Base-by-base conservation (phyloP, 2,797 vertebrate species). In the Hydrocynus forskahlii region DNA sequence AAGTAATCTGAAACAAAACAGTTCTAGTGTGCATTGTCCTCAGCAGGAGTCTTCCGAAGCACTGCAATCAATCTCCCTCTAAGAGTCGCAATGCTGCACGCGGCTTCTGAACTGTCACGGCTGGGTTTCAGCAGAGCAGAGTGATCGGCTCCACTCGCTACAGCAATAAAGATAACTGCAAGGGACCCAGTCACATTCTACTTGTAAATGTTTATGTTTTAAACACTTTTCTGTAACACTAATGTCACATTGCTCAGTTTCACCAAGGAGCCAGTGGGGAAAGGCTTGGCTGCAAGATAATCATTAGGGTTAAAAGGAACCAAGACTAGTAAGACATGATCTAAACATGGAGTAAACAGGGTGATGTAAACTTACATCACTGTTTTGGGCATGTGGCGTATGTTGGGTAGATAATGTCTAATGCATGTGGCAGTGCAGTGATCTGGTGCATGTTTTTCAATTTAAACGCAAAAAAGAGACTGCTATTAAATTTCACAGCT, bases 1-100 rank as follows among this genome's bases (percentile, higher is more conserved):
- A 59, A 48, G 78, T 54, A 5, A 2, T n/a, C 45, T 80, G 21
- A 82, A 81, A 84, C 19, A 67, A 79, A 67, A 68, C 68, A 77
- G 16, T 29, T 67, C 38, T 29, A 63, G 67, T 12, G 19, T 54
- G 45, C 60, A 76, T 67, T 76, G 64, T 6, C 50, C 23, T 17
- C 71, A 40, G 10, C 55, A 69, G 57, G 73, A 72, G 38, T 7
- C 52, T 76, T 67, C 70, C 59, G 19, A 43, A 82, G 52, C 71
- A 21, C 74, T 48, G 60, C 59, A 62, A 83, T 81, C 67, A 72
- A 75, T n/a, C 60, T 76, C 40, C 10, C 10, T 21, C 19, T 38
- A 54, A 71, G 45, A 43, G 48, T 25, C 69, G 38, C 43, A 19
- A n/a, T 13, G 74, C 76, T 50, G 45, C 4, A 25, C 48, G 45